A percentile compares a stretch with the other conserved stretches of the same genome.
phyloP scores from a whole-genome alignment of 2,888 invertebrate species.

The Nymphalis c-album region DNA sequence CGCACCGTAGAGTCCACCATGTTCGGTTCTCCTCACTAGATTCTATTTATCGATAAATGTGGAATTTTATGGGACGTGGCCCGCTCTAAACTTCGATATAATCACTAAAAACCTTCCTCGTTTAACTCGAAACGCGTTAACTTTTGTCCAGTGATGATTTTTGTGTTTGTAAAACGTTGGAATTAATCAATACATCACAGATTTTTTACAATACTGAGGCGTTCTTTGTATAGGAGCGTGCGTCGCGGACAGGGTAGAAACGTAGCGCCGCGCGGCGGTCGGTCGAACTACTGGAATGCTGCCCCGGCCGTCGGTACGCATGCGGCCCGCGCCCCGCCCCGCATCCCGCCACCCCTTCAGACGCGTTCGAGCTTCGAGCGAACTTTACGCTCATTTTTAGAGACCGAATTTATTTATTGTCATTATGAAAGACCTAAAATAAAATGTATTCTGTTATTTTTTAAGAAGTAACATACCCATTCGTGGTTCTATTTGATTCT shows the following conservation, averaged over 20 bases:
- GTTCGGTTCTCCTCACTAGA: slow-evolving; percentile 72
- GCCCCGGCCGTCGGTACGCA: slow-evolving; percentile 69
- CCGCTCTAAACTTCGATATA: slow-evolving; percentile 58
- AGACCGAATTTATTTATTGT: slow-evolving; percentile 38
- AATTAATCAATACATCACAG: slow-evolving; percentile 82
- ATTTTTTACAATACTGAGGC: slow-evolving; percentile 79
- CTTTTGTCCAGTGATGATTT: slow-evolving; percentile 48
- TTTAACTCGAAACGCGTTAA: slow-evolving; percentile 48
- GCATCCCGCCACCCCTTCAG: slow-evolving; percentile 51
- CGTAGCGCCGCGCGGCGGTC: slow-evolving; percentile 69
- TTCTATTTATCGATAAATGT: slow-evolving; percentile 80
- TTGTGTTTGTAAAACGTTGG: slow-evolving; percentile 65
- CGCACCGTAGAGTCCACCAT: slow-evolving; percentile 72
- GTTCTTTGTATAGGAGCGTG: slow-evolving; percentile 77
- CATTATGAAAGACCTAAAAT: slow-evolving; percentile 33
- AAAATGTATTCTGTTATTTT: neutral
- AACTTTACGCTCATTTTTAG: slow-evolving; percentile 54
- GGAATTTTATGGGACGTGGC: slow-evolving; percentile 80
- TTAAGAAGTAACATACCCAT: too few species aligned
- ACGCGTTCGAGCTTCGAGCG: slow-evolving; percentile 65
- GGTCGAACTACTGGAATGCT: slow-evolving; percentile 78
- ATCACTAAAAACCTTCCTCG: slow-evolving; percentile 51
- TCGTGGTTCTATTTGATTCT: neutral
- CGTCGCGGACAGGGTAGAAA: slow-evolving; percentile 53
- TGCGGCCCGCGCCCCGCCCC: slow-evolving; percentile 55